Conservation (phyloP, 2,888 invertebrate genomes). For the Drosophila borealis region DNA sequence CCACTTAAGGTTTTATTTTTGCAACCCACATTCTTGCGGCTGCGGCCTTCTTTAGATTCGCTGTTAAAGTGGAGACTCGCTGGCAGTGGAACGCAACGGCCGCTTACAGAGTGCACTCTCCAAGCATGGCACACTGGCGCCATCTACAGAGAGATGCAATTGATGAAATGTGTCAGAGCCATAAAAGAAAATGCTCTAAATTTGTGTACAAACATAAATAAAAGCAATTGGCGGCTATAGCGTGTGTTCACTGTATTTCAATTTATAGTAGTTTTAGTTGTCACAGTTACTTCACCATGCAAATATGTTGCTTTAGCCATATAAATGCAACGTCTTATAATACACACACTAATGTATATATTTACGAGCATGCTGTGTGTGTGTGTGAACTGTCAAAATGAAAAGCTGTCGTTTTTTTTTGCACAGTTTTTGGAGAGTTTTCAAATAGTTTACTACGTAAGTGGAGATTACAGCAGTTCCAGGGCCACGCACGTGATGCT, state of each 20-base stretch:
- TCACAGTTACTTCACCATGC: slow-evolving; percentile 75
- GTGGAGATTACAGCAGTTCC: not conserved
- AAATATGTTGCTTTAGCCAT: slow-evolving; percentile 75
- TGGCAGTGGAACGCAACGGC: slow-evolving; percentile 13
- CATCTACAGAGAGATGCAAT: slow-evolving; percentile 15
- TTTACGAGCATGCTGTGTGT: not conserved
- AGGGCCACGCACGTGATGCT: no score
- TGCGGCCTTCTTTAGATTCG: slow-evolving; percentile 48
- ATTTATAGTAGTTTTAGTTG: slow-evolving; percentile 41
- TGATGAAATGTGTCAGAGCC: not conserved
- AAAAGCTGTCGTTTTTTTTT: not conserved
- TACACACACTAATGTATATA: not conserved
- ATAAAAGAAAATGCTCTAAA: no score
- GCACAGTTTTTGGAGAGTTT: slow-evolving; percentile 1
- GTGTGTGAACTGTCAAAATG: not conserved
- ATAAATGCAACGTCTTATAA: slow-evolving; percentile 56
- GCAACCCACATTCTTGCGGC: slow-evolving; percentile 74
- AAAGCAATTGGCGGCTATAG: slow-evolving; percentile 1
- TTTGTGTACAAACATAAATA: not conserved
- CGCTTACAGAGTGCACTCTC: slow-evolving; percentile 9
- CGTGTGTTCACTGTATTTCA: slow-evolving; percentile 51
- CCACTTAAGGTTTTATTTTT: slow-evolving; percentile 75
- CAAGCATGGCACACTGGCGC: slow-evolving; percentile 11
- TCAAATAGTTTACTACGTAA: not conserved
- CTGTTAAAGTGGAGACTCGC: slow-evolving; percentile 48